Evolutionary conservation across 1,140 invertebrate genomes (phyloP).

Genomic region (Argopecten irradians): DNA sequence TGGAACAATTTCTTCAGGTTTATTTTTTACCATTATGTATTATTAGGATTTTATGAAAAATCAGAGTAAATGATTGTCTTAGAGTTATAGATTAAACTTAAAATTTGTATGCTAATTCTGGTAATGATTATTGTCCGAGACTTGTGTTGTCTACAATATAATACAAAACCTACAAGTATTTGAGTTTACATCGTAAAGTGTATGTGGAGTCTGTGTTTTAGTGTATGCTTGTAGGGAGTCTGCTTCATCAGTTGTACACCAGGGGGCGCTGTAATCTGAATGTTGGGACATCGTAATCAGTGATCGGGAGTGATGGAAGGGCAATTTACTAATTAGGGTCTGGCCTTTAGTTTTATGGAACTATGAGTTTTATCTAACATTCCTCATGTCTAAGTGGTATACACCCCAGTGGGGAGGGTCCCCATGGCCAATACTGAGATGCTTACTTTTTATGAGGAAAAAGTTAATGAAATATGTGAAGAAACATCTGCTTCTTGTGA

Average conservation of each 20-base stretch:
- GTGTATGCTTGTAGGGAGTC: neutral
- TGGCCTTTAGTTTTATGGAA: neutral
- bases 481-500: neutral
- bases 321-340: neutral
- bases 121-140: too few relatives aligned
- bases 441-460: neutral
- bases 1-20: too few relatives aligned
- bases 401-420: neutral
- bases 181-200: too few relatives aligned
- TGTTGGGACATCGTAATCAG: neutral
- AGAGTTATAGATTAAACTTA: too few relatives aligned
- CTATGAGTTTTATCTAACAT: neutral
- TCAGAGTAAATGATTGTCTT: too few relatives aligned
- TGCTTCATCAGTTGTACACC: neutral
- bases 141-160: too few relatives aligned
- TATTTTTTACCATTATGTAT: too few relatives aligned
- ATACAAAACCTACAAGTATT: too few relatives aligned
- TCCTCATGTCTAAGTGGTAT: neutral
- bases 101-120: too few relatives aligned
- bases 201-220: neutral
- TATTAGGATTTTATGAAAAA: too few relatives aligned
- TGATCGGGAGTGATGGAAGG: neutral
- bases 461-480: neutral
- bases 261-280: neutral
- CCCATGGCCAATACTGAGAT: neutral